phyloP scores from a whole-genome alignment of 1,140 invertebrate genomes.

The Idris sp. region DNA sequence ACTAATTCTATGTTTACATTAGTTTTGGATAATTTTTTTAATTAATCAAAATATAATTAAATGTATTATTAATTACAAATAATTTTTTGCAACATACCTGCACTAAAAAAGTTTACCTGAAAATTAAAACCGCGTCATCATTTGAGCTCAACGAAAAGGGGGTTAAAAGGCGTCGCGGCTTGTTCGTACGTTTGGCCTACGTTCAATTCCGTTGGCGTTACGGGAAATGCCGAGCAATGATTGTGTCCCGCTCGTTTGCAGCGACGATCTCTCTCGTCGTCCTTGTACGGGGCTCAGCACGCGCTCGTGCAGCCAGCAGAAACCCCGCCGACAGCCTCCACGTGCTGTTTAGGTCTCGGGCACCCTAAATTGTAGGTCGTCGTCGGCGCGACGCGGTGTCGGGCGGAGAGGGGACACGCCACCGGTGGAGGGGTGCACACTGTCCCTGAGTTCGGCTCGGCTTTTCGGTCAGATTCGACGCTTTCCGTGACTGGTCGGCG shows the following conservation, averaged over 20 bases:
- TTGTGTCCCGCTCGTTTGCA: conserved; percentile 5
- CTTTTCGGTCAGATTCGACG: conserved; percentile 67
- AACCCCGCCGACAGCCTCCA: conserved; percentile 74
- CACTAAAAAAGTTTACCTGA: too few relatives aligned
- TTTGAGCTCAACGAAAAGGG: too few relatives aligned
- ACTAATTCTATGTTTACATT: too few relatives aligned
- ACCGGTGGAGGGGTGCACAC: conserved; percentile 54
- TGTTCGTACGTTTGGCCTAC: conserved; percentile 10
- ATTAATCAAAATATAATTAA: too few relatives aligned
- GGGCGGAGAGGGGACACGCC: conserved; percentile 15
- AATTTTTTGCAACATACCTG: too few relatives aligned
- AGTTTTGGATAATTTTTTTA: too few relatives aligned
- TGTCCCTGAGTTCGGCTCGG: conserved; percentile 54
- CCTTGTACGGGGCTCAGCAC: conserved; percentile 50
- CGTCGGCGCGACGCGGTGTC: conserved; percentile 50
- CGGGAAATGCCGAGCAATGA: conserved; percentile 37
- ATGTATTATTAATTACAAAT: too few relatives aligned
- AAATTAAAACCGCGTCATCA: too few relatives aligned
- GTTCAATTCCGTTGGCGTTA: conserved; percentile 36
- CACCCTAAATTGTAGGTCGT: conserved; percentile 76
- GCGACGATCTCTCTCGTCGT: conserved; percentile 41
- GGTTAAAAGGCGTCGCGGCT: conserved; percentile 2
- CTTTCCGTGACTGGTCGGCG: conserved; percentile 65
- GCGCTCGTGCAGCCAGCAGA: conserved; percentile 67
- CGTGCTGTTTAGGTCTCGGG: conserved; percentile 71